phyloP scores from a whole-genome alignment of 2,797 vertebrate genomes.

The Mycteria americana region DNA sequence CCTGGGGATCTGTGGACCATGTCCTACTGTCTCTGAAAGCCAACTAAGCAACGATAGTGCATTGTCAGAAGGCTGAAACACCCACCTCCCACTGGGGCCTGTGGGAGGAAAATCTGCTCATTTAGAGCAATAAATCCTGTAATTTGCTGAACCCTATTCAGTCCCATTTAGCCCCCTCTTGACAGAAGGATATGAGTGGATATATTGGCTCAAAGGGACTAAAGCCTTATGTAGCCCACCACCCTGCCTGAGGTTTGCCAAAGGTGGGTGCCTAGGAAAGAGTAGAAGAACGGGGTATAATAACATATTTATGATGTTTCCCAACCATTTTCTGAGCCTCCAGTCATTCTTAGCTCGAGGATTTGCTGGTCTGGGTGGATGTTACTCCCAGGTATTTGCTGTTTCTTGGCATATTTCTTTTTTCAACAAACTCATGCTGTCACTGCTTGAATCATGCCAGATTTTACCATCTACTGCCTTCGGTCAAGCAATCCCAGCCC shows the following conservation, averaged over 20 bases:
- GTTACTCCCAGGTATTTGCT: background rate
- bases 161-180: background rate
- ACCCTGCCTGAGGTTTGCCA: background rate
- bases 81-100: accelerated
- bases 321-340: background rate
- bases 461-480: background rate
- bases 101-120: background rate
- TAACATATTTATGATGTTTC: background rate
- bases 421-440: background rate
- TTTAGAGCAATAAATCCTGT: background rate
- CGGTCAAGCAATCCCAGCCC: background rate
- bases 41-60: background rate
- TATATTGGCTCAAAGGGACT: background rate
- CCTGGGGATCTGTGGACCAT: background rate
- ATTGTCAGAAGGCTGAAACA: background rate
- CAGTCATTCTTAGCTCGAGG: background rate
- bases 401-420: background rate
- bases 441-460: background rate
- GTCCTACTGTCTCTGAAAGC: background rate
- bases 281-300: background rate
- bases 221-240: background rate
- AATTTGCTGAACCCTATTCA: background rate
- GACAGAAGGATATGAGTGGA: background rate
- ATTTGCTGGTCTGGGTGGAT: background rate
- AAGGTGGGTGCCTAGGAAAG: background rate